Percentiles rank a stretch among this genome's conserved stretches.
Conservation (phyloP, 2,888 invertebrate species). For the Drosophila nigricruria region DNA sequence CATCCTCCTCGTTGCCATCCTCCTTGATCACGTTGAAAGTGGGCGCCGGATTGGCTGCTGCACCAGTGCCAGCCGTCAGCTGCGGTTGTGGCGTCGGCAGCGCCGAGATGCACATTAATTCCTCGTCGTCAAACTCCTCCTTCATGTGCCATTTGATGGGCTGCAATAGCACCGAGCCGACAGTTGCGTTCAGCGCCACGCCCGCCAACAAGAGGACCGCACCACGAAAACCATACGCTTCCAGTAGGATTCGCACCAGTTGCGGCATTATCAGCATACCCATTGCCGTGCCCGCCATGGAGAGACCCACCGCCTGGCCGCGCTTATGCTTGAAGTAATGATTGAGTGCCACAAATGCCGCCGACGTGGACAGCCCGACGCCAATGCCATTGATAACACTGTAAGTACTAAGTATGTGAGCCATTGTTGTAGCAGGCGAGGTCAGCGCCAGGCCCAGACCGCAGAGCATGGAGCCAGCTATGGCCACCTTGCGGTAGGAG, state of each 20-base stretch:
- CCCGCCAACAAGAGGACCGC: constrained; percentile 89
- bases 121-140: constrained; percentile 84
- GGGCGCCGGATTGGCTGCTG: constrained; percentile 50
- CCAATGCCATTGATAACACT: constrained; percentile 92
- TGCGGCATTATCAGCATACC: constrained; percentile 93
- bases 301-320: constrained; percentile 92
- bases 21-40: constrained; percentile 90
- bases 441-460: constrained; percentile 89
- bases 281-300: constrained; percentile 92
- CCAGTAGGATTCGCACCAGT: constrained; percentile 88
- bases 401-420: constrained; percentile 90
- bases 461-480: constrained; percentile 89
- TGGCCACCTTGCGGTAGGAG: constrained; percentile 90
- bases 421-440: constrained; percentile 90
- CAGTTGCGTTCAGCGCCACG: constrained; percentile 89
- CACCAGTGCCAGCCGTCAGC: constrained; percentile 25
- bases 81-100: constrained; percentile 72
- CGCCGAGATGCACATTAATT: constrained; percentile 80
- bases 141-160: constrained; percentile 90
- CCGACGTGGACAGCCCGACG: constrained; percentile 91
- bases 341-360: constrained; percentile 92
- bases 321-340: constrained; percentile 91
- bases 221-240: constrained; percentile 89
- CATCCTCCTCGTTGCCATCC: constrained; percentile 87
- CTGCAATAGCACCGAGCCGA: constrained; percentile 89